phyloP scores from a whole-genome alignment of 2,888 invertebrate genomes.

The Chrysotoxum bicinctum region DNA sequence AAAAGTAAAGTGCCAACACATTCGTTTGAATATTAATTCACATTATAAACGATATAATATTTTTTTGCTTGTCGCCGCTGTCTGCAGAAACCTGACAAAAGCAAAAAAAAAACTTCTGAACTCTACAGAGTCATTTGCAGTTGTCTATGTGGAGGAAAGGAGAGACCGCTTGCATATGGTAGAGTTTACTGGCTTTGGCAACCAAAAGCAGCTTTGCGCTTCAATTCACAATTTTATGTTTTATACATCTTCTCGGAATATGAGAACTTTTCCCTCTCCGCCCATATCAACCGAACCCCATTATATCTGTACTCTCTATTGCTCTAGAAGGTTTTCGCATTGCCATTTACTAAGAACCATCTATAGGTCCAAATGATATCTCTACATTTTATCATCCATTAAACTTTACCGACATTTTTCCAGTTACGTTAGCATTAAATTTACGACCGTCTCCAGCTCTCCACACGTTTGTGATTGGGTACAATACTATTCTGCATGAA shows the following conservation, averaged over 20 bases:
- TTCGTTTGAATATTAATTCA: conserved; percentile 69
- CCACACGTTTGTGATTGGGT: conserved; percentile 65
- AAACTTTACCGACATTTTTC: conserved; percentile 72
- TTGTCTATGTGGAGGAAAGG: neutral
- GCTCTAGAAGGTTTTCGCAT: conserved; percentile 13
- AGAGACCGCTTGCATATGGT: conserved; percentile 63
- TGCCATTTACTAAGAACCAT: conserved; percentile 27
- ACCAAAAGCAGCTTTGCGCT: conserved; percentile 67
- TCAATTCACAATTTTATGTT: conserved; percentile 66
- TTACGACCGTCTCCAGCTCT: conserved; percentile 58
- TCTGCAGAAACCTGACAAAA: conserved; percentile 26
- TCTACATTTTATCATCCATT: conserved; percentile 70
- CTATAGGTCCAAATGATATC: conserved; percentile 55
- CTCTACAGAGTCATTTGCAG: conserved; percentile 19
- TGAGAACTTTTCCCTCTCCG: conserved; percentile 29
- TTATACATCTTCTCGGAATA: conserved; percentile 11
- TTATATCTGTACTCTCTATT: conserved; percentile 46
- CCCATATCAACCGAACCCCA: neutral
- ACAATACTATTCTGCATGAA: conserved; percentile 51
- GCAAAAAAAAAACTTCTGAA: neutral
- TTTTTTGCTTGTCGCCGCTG: conserved; percentile 58
- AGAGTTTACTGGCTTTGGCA: conserved; percentile 58
- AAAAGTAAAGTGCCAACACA: conserved; percentile 65
- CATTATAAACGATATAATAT: conserved; percentile 60
- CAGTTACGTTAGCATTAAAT: conserved; percentile 69